Base-by-base conservation (phyloP, 92 coral and sea anemone species). In the Meandrina meandrites region DNA sequence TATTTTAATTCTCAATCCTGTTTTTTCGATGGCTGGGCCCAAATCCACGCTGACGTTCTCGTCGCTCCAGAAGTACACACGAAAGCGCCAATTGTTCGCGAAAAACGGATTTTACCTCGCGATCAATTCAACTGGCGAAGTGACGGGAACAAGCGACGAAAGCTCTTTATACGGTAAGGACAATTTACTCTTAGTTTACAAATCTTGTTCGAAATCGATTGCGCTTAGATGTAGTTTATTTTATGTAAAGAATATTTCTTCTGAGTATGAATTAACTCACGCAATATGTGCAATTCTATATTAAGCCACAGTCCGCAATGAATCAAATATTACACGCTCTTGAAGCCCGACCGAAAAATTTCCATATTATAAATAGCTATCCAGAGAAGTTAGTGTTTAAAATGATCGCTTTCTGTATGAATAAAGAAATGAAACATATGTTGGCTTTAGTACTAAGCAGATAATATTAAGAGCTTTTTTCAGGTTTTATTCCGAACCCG, bases 81-180 rank as follows among this genome's bases (percentile, higher is more conserved):
- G 99, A 54, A 93, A 85, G 42, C 91, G 99, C 47, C 95, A 87
- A 77, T 76, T 96, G 68, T 89, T 84, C 81, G 94, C 93, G 1
- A 92, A 90, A 54, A 90, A 90, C 76, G 99, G 98, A 18, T 95
- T 92, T 90, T 96, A 91, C 86, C 93, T 96, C 17, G 98, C 96
- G 89, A 91, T 96, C 47, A 86, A 78, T 64, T 77, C 92, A 53
- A 94, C 85, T 56, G 99, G 99, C 80, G 93, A 87, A 72, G 92
- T 96, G 56, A 85, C 93, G 8, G 90, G 93, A 64, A 94, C 99
- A 22, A 93, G 81, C 62, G 90, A 96, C 81, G 90, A 77, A 37
- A 77, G 78, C 75, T 90, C 96, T 89, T 94, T 93, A 36, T 76
- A 85, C 80, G 91, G 98, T 93, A 78, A 89, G 94, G 31, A 48